Evolutionary conservation across 2,113 vertebrate genomes (phyloP).

Genomic region (Canis aureus): DNA sequence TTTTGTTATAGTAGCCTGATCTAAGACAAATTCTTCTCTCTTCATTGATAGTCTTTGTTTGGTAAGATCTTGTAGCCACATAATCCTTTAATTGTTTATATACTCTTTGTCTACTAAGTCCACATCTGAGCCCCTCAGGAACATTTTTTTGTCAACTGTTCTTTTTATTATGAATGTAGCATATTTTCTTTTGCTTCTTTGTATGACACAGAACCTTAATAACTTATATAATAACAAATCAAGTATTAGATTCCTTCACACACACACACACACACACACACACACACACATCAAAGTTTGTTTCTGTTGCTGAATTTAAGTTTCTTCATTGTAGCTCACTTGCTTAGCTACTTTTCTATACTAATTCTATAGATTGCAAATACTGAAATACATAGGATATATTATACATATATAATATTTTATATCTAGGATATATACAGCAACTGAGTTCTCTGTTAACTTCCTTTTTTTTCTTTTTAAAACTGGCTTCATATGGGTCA

Average conservation of each 20-base stretch:
- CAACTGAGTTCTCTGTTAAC: not conserved
- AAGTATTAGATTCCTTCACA: not conserved
- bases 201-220: not conserved
- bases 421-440: not conserved
- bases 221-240: not conserved
- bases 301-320: not conserved
- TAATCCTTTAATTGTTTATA: not conserved
- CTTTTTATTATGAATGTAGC: not conserved
- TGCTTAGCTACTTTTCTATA: not conserved
- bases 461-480: not conserved
- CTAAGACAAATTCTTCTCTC: not conserved
- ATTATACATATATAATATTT: not conserved
- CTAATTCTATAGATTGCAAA: not conserved
- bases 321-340: not conserved
- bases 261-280: too few species aligned
- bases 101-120: not conserved
- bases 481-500: not conserved
- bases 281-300: not conserved
- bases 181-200: not conserved
- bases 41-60: not conserved
- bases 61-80: too few species aligned
- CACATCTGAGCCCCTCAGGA: not conserved
- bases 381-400: not conserved
- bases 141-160: not conserved
- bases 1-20: not conserved